Conservation (phyloP, 2,113 vertebrate species). For the Spheniscus mendiculus region DNA sequence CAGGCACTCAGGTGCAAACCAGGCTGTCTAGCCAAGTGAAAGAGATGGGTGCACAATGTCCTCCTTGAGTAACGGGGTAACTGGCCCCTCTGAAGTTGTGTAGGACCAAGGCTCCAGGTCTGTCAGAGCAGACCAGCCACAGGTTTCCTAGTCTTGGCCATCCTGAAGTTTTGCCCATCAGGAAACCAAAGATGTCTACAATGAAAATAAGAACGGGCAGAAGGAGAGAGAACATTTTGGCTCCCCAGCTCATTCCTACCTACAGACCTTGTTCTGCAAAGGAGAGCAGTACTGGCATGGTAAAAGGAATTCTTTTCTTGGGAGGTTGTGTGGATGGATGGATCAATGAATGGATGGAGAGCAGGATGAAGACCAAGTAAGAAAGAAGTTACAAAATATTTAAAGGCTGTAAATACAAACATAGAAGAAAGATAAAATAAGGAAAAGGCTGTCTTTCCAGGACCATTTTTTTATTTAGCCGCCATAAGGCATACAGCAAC, state of each 20-base stretch:
- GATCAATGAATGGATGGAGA: background rate
- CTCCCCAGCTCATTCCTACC: background rate
- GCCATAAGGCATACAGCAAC: background rate
- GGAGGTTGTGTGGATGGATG: background rate
- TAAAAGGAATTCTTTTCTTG: background rate
- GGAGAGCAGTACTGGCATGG: background rate
- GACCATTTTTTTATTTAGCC: background rate
- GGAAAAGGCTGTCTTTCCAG: background rate
- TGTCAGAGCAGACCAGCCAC: background rate
- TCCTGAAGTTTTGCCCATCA: background rate
- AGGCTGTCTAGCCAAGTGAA: background rate
- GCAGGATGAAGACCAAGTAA: background rate
- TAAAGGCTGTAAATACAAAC: background rate
- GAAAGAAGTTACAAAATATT: background rate
- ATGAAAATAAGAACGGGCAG: background rate
- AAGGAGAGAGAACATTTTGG: background rate
- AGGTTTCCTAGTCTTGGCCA: background rate
- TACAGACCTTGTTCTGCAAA: background rate
- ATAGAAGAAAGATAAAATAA: background rate
- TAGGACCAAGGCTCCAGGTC: background rate
- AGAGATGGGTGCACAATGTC: rapidly evolving
- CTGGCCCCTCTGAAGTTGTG: background rate
- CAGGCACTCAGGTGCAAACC: background rate
- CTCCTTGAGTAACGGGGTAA: background rate
- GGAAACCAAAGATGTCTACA: background rate